Conservation (phyloP, 2,888 invertebrate genomes). For the Chrysodeixis includens region DNA sequence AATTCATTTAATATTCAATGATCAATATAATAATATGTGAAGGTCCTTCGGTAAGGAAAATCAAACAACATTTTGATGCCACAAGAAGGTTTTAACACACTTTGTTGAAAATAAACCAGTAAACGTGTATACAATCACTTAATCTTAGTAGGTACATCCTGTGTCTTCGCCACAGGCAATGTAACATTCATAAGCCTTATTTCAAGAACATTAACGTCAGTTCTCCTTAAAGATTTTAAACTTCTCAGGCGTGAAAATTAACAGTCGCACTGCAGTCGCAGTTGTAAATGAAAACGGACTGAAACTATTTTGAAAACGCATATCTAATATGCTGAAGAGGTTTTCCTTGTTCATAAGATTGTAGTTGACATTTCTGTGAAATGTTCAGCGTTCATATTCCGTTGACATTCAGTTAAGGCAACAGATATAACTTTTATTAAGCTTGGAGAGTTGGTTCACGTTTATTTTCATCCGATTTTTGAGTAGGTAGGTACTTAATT, state of each 20-base stretch:
- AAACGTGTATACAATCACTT: too few relatives aligned
- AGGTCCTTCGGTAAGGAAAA: too few relatives aligned
- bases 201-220: constrained; percentile 11
- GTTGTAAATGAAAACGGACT: constrained; percentile 55
- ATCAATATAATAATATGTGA: too few relatives aligned
- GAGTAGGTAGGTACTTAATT: too few relatives aligned
- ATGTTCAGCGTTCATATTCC: neutral
- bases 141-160: too few relatives aligned
- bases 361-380: constrained; percentile 23
- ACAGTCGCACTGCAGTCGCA: constrained; percentile 14
- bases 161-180: too few relatives aligned
- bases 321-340: constrained; percentile 43
- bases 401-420: neutral
- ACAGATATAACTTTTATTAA: constrained; percentile 8
- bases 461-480: too few relatives aligned
- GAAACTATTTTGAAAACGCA: constrained; percentile 44
- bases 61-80: too few relatives aligned
- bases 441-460: neutral
- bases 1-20: too few relatives aligned
- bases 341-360: constrained; percentile 38
- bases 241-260: constrained; percentile 12
- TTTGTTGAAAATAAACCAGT: too few relatives aligned
- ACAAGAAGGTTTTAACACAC: too few relatives aligned
- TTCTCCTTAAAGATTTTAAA: constrained; percentile 21
- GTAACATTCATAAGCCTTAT: too few relatives aligned